Conservation (phyloP, 2,113 vertebrate species). For the Narcine bancroftii region DNA sequence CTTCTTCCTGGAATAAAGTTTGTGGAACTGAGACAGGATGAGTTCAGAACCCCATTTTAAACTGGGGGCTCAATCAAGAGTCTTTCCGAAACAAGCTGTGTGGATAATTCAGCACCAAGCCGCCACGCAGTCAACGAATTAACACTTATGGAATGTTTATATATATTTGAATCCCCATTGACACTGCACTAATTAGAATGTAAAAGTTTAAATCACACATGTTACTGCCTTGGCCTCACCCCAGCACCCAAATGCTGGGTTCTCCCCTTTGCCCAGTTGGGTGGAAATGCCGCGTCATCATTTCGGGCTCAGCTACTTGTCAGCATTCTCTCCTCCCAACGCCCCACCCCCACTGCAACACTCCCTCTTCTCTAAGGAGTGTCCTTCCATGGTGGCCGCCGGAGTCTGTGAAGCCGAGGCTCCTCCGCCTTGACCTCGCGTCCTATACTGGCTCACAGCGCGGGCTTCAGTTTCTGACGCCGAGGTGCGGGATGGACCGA, state of each 20-base stretch:
- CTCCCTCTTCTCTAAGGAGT: background rate
- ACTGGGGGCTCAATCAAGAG: background rate
- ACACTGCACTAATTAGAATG: slow-evolving; percentile 1
- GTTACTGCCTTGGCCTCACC: background rate
- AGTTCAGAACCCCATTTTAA: background rate
- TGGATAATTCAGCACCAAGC: background rate
- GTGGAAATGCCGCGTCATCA: too few species aligned
- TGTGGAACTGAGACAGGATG: background rate
- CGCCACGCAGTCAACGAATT: background rate
- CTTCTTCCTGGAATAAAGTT: background rate
- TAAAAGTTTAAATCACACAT: background rate
- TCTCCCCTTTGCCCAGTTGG: background rate
- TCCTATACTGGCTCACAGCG: background rate
- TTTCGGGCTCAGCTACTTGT: background rate
- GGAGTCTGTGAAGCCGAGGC: background rate
- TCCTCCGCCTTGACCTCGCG: too few species aligned
- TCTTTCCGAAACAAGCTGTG: background rate
- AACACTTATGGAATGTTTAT: slow-evolving; percentile 6
- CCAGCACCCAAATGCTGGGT: background rate
- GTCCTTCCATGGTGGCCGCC: background rate
- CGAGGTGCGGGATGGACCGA: too few species aligned
- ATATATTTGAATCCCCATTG: background rate
- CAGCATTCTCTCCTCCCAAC: background rate
- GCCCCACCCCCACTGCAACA: background rate
- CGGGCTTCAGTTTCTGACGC: too few species aligned